Evolutionary conservation across 2,797 vertebrate species (phyloP), one percentile per base, ranked within the genome.

Genomic region (Halcyon badia): DNA sequence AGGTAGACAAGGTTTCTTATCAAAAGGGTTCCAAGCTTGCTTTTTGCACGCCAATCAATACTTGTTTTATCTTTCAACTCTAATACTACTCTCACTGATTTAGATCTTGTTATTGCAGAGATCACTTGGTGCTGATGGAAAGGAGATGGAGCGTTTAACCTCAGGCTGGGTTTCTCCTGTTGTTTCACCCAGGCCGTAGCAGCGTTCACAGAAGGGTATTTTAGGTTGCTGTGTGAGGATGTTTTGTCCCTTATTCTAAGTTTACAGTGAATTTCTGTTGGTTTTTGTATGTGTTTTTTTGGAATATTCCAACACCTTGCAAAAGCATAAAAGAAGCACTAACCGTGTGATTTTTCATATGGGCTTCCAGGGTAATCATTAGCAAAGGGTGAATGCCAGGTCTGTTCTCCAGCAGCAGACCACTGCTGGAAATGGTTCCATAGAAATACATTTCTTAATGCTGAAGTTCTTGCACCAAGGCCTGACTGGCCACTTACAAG

Each of bases 11-110:
- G 75, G 35, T 78, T 88, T 80, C 81, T 92, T 83, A 96, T 87
- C 94, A 68, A 25, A 80, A 80, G 49, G 15, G 44, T 89, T 95
- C 90, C 88, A 80, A 87, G 66, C 88, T 94, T 60, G 70, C 58
- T 66, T 77, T 92, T 57, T 73, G 84, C 94, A 62, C 71, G 80
- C 91, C 83, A 84, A 89, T 96, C 96, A 85, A 90, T 95, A 94
- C 64, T 58, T 71, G 78, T 69, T 91, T 97, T 95, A 89, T 95
- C 95, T 95, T 83, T 77, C 85, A 94, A 81, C 85, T 91, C 85
- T 57, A 89, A 80, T 68, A 68, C 75, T 92, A 86, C 86, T 83
- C 68, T 94, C 41, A 2, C 71, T 69, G 93, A 97, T 92, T 90
- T 76, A 80, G 90, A 89, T 96, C 90, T 89, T 60, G 77, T 89